Base-by-base conservation (phyloP, 2,797 vertebrate genomes). In the Halcyon smyrnensis region DNA sequence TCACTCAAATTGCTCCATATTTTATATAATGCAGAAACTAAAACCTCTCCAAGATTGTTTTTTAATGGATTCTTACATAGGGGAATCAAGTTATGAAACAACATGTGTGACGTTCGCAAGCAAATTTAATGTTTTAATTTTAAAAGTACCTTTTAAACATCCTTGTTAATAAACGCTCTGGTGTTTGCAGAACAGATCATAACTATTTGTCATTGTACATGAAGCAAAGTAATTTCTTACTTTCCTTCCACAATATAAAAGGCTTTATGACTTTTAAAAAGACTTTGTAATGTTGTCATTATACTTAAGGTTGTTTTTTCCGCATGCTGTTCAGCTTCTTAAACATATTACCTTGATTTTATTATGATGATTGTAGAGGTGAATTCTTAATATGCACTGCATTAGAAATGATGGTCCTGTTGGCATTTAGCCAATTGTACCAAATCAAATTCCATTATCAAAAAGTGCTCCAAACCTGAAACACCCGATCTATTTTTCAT, bases 401-500 rank as follows among this genome's bases (percentile, higher is more conserved):
- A 30, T 67, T 67, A 63, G 59, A 80, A 68, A 63, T 64, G 6
- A 24, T 53, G 21, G 16, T 83, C 63, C 70, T 32, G 23, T 28
- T 93, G 59, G 3, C 77, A n/a, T 57, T 89, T 84, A 84, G 39
- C 19, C 17, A 59, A n/a, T 4, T 43, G 3, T 67, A 70, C 53
- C 67, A 23, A n/a, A n/a, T 94, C 64, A 41, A 30, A 13, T 84
- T 83, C 54, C 43, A 27, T 92, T 76, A 53, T 41, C 14, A 39
- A 30, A 41, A 54, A 76, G 8, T 79, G 76, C 60, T 69, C 41
- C 64, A 87, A 60, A 93, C 36, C 54, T 89, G 69, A 92, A 94
- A 93, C 80, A 80, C 54, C 30, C 77, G 37, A 65, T 93, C 86
- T 91, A 70, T 92, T 97, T 97, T 96, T 97, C 67, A 57, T 93